Evolutionary conservation across 2,113 vertebrate species (phyloP).

Genomic region (Globicephala melas): DNA sequence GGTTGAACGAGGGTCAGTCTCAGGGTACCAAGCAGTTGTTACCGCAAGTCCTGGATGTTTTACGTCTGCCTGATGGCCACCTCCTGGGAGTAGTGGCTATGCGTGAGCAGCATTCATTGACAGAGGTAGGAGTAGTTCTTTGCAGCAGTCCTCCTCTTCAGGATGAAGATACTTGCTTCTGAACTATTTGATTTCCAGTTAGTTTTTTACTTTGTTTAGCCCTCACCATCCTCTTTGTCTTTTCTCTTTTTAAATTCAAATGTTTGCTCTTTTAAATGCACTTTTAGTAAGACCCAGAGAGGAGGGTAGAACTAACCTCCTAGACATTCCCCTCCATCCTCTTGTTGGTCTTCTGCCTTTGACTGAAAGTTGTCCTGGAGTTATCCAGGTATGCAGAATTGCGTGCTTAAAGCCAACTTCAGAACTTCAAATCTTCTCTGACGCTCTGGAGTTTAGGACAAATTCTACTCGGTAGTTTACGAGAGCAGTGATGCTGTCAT

Average conservation of each 20-base stretch:
- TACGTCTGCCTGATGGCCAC: neutral
- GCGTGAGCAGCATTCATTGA: neutral
- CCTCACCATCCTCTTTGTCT: neutral
- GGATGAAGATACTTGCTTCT: constrained; percentile 14
- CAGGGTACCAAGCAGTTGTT: neutral
- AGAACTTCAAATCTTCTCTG: neutral
- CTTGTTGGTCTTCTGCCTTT: neutral
- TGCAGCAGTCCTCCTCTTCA: neutral
- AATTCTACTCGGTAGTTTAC: neutral
- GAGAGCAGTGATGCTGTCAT: neutral
- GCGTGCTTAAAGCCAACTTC: neutral
- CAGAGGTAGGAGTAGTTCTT: neutral
- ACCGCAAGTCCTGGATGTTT: neutral
- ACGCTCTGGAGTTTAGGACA: neutral
- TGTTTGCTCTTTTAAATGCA: neutral
- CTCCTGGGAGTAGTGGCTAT: neutral
- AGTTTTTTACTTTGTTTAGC: neutral
- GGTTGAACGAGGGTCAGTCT: neutral
- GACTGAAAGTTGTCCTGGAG: neutral
- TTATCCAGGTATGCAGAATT: neutral
- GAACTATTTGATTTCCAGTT: neutral
- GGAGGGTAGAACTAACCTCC: neutral
- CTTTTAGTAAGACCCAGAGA: neutral
- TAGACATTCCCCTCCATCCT: neutral
- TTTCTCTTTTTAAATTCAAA: neutral